phyloP scores from a whole-genome alignment of 2,888 invertebrate genomes.

The Anthrax anthrax region DNA sequence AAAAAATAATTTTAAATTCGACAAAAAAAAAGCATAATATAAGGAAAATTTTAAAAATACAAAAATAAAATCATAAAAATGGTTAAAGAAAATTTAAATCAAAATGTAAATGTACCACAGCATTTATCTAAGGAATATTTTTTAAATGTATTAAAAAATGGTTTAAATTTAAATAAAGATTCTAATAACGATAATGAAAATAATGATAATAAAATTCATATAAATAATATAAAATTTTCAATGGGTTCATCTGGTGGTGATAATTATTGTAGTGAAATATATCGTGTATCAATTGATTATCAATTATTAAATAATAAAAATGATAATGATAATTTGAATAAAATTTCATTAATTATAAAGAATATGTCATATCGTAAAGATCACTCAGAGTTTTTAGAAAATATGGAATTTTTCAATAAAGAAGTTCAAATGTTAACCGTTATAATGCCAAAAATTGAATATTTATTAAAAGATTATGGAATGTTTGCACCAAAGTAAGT shows the following conservation, averaged over 20 bases:
- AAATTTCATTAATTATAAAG: slow-evolving; percentile 11
- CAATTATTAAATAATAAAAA: not conserved
- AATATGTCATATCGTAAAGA: slow-evolving; percentile 9
- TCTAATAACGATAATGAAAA: slow-evolving; percentile 19
- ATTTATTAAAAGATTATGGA: not conserved
- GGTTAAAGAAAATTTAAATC: too few species aligned
- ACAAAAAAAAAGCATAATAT: too few species aligned
- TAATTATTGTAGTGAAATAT: slow-evolving; percentile 32
- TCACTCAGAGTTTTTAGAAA: slow-evolving; percentile 10
- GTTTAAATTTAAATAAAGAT: not conserved
- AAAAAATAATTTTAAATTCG: too few species aligned
- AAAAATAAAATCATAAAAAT: too few species aligned
- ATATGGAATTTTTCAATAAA: slow-evolving; percentile 14
- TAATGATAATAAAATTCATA: slow-evolving; percentile 16
- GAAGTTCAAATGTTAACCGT: slow-evolving; percentile 16
- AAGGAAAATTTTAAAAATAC: too few species aligned
- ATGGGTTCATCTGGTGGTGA: slow-evolving; percentile 27
- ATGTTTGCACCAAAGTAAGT: not conserved
- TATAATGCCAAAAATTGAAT: slow-evolving; percentile 12
- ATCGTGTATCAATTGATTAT: slow-evolving; percentile 18
- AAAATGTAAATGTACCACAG: not conserved
- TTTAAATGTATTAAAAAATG: not conserved
- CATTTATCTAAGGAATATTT: not conserved
- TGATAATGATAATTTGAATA: not conserved
- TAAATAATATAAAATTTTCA: slow-evolving; percentile 24